phyloP scores from a whole-genome alignment of 2,888 invertebrate genomes.

The Napeogenes inachia region DNA sequence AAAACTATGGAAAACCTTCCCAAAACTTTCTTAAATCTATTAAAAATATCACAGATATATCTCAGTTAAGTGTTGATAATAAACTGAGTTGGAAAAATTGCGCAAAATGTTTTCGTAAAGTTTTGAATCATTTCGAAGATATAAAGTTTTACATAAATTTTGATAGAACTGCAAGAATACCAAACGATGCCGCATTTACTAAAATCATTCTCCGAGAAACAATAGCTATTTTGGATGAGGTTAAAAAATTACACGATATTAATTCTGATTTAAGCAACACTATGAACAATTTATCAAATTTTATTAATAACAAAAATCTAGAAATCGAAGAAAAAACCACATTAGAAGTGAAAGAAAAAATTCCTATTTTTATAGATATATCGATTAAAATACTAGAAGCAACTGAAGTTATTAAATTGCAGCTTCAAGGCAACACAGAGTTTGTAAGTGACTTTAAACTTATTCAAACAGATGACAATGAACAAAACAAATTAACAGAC shows the following conservation, averaged over 20 bases:
- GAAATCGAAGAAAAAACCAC: conserved; percentile 47
- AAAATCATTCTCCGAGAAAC: conserved; percentile 60
- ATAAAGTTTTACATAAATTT: conserved; percentile 70
- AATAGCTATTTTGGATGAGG: conserved; percentile 41
- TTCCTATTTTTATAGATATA: conserved; percentile 59
- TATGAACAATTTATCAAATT: conserved; percentile 34
- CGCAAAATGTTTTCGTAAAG: conserved; percentile 54
- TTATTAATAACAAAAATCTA: conserved; percentile 37
- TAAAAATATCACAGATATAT: conserved; percentile 47
- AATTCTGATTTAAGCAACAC: conserved; percentile 31
- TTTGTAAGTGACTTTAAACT: no score
- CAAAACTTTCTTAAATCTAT: conserved; percentile 53
- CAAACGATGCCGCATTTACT: conserved; percentile 64
- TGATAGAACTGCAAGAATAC: conserved; percentile 68
- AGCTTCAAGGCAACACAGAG: background rate
- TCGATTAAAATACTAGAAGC: conserved; percentile 39
- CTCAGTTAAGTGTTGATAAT: conserved; percentile 26
- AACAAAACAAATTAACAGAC: background rate
- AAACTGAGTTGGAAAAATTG: conserved; percentile 46
- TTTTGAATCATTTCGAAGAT: conserved; percentile 68
- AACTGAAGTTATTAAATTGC: conserved; percentile 27
- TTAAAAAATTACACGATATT: conserved; percentile 33
- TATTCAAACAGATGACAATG: background rate
- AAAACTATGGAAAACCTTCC: conserved; percentile 66
- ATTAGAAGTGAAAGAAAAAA: conserved; percentile 65